Percentiles rank a stretch among this genome's conserved stretches.
These are phyloP conservation scores for Pteromalus puparum DNA, from an alignment of 1,140 invertebrate genomes.

Conservation along the genomic window DNA sequence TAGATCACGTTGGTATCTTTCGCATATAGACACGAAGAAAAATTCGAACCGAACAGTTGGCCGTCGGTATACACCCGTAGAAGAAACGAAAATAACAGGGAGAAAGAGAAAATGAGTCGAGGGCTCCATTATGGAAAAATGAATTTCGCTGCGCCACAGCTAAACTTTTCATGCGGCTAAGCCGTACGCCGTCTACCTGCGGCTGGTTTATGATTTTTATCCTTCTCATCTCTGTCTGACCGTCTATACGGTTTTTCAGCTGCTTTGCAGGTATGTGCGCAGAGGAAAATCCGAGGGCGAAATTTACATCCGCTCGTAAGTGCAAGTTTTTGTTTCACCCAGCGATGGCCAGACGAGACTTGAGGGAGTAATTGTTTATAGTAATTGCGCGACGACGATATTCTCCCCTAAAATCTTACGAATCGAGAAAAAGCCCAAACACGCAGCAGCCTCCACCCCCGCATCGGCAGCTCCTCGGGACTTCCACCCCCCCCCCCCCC, in stretches of 20 bases:
- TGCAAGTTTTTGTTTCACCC: neutral
- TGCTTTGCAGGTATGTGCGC: neutral
- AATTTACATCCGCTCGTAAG: conserved; percentile 29
- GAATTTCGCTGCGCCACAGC: conserved; percentile 18
- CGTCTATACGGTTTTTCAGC: neutral
- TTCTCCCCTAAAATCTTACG: too few relatives aligned
- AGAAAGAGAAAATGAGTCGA: neutral
- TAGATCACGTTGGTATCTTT: neutral
- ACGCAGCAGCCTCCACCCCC: too few relatives aligned
- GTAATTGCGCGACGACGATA: too few relatives aligned
- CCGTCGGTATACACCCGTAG: too few relatives aligned
- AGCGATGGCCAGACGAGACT: too few relatives aligned
- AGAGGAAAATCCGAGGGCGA: conserved; percentile 27
- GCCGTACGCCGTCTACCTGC: conserved; percentile 10
- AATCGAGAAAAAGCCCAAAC: neutral
- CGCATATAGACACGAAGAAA: neutral
- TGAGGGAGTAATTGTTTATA: too few relatives aligned
- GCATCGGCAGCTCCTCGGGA: neutral
- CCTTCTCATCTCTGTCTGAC: neutral
- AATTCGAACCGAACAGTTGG: neutral
- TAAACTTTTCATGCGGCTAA: conserved; percentile 30
- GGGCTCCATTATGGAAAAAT: conserved; percentile 32
- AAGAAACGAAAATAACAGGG: neutral
- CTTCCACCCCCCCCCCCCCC: too few relatives aligned
- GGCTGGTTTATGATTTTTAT: conserved; percentile 32